Percentiles rank a stretch among this genome's conserved stretches.
phyloP scores from a whole-genome alignment of 1,140 invertebrate species.

The Vanessa tameamea region DNA sequence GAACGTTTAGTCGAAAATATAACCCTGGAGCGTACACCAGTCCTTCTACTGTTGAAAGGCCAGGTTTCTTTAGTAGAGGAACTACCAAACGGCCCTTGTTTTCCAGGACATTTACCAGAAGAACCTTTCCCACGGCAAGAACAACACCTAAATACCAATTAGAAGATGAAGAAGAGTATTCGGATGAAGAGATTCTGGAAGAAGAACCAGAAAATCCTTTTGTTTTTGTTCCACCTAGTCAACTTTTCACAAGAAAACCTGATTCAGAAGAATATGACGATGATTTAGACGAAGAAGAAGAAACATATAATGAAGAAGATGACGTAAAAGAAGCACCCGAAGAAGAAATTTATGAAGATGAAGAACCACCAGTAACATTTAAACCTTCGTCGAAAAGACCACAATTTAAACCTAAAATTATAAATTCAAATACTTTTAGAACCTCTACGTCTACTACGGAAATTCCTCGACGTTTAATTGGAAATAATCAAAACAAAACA shows the following conservation, averaged over 20 bases:
- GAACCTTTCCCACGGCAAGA: constrained; percentile 63
- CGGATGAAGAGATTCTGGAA: constrained; percentile 76
- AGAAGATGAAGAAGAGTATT: constrained; percentile 75
- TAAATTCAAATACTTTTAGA: constrained; percentile 74
- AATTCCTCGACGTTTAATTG: constrained; percentile 51
- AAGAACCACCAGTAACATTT: constrained; percentile 48
- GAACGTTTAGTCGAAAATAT: constrained; percentile 76
- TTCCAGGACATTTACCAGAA: constrained; percentile 65
- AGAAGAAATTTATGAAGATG: constrained; percentile 56
- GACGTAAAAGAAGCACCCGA: constrained; percentile 54
- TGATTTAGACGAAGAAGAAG: constrained; percentile 59
- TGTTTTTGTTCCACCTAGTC: constrained; percentile 71
- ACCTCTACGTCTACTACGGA: constrained; percentile 68
- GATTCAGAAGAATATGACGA: constrained; percentile 64
- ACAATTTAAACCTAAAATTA: constrained; percentile 59
- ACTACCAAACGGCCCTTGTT: constrained; percentile 65
- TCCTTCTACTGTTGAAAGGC: constrained; percentile 62
- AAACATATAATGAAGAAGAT: constrained; percentile 46
- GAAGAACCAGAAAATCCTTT: constrained; percentile 78
- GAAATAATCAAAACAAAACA: constrained; percentile 61
- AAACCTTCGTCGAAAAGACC: constrained; percentile 58
- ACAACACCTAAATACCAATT: constrained; percentile 58
- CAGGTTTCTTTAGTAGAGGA: constrained; percentile 52
- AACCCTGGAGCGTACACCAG: constrained; percentile 77
- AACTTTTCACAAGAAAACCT: constrained; percentile 73